Conservation (phyloP, 2,113 vertebrate species). For the Ictalurus furcatus region DNA sequence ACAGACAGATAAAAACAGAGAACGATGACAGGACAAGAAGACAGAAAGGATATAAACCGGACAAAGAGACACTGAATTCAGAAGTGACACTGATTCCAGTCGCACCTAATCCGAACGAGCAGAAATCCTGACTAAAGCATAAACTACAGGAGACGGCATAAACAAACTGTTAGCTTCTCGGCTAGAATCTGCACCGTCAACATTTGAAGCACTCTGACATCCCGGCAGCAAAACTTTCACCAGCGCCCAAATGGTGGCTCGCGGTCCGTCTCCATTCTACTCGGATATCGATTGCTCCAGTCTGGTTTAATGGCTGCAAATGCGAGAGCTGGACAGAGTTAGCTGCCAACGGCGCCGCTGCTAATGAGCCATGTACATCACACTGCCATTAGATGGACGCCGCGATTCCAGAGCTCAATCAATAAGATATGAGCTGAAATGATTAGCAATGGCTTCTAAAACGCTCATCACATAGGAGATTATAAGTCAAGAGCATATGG, state of each 20-base stretch:
- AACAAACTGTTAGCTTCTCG: not conserved
- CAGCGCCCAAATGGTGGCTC: not conserved
- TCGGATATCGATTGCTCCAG: constrained; percentile 39
- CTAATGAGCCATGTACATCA: constrained; percentile 39
- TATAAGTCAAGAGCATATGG: not conserved
- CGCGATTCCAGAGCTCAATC: not conserved
- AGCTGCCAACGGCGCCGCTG: constrained; percentile 29
- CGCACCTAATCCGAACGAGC: not conserved
- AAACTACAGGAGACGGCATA: not conserved
- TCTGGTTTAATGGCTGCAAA: constrained; percentile 42
- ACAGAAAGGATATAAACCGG: not conserved
- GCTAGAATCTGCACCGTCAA: constrained; percentile 1
- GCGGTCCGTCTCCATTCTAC: constrained; percentile 30
- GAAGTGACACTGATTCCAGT: not conserved
- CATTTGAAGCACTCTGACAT: constrained; percentile 13
- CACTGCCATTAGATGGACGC: constrained; percentile 8
- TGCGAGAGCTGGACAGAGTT: constrained; percentile 16
- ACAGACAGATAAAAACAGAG: not conserved
- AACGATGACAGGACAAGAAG: not conserved
- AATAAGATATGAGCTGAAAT: not conserved
- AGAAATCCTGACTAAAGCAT: not conserved
- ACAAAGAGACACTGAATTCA: not conserved
- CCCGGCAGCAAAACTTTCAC: not conserved
- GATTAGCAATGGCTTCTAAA: constrained; percentile 1
- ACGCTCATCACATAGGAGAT: not conserved